Percentiles rank a stretch among this genome's conserved stretches.
phyloP scores from a whole-genome alignment of 2,888 invertebrate species.

The Campoplex capitator region DNA sequence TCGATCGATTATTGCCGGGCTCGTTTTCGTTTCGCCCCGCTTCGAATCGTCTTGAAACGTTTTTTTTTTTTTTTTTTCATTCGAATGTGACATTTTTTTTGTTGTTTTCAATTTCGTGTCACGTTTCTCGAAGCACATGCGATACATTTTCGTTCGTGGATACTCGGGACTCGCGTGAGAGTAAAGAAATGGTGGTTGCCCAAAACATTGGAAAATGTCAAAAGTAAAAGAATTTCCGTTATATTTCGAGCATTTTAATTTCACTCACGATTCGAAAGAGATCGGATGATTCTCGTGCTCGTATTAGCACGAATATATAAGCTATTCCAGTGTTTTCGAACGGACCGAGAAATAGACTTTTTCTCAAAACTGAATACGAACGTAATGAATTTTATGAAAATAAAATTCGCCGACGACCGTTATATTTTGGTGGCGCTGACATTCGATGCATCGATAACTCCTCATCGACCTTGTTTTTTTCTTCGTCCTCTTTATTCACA shows the following conservation, averaged over 20 bases:
- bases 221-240: not conserved
- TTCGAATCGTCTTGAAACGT: not conserved
- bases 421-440: not conserved
- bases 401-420: not conserved
- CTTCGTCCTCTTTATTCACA: not conserved
- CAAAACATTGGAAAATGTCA: not conserved
- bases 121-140: not conserved
- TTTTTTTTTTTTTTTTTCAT: not conserved
- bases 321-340: too few species aligned
- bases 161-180: not conserved
- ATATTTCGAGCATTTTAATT: not conserved
- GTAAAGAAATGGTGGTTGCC: not conserved
- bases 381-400: not conserved
- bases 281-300: not conserved
- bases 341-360: too few species aligned
- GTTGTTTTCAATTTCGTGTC: not conserved
- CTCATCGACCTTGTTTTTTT: not conserved
- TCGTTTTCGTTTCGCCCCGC: not conserved
- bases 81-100: not conserved
- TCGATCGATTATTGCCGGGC: not conserved
- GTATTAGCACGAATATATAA: not conserved
- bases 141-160: not conserved
- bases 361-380: not conserved
- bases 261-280: not conserved
- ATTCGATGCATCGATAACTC: not conserved